Percentiles rank a stretch among this genome's conserved stretches.
These are phyloP conservation scores for Morus bassanus DNA, from an alignment of 2,797 vertebrate species.

Conservation along the genomic window DNA sequence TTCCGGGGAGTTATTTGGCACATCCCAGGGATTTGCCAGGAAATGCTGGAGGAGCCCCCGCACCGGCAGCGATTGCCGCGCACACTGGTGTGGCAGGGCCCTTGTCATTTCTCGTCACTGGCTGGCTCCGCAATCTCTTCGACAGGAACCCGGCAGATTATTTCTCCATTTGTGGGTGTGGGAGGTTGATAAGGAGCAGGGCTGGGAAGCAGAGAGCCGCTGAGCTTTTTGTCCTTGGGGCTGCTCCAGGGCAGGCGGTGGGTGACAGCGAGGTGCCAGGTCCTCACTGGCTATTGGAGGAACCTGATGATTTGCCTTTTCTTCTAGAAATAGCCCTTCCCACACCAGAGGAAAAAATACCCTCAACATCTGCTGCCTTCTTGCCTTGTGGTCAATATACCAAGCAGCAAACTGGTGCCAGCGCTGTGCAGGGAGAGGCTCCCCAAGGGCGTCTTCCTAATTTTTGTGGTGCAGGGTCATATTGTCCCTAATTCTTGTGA, in stretches of 20 bases:
- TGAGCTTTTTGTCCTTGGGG: conserved; percentile 3
- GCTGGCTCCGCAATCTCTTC: background rate
- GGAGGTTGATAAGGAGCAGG: conserved; percentile 29
- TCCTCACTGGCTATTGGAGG: rapidly evolving
- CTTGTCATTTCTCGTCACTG: background rate
- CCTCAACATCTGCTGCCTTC: background rate
- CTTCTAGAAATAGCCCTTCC: background rate
- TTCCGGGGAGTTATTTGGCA: rapidly evolving
- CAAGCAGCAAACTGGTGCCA: background rate
- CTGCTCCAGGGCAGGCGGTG: background rate
- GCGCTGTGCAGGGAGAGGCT: background rate
- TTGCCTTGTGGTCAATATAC: background rate
- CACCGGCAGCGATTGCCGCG: rapidly evolving
- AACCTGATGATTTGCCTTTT: background rate
- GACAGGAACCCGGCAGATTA: background rate
- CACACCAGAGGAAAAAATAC: background rate
- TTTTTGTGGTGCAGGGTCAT: background rate
- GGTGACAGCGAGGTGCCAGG: background rate
- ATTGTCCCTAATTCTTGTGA: background rate
- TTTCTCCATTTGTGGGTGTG: conserved; percentile 4
- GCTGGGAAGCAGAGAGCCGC: background rate
- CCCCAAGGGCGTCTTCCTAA: background rate
- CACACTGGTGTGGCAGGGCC: background rate
- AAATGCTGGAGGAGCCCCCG: background rate
- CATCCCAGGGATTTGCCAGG: background rate